Conservation (phyloP, 1,140 invertebrate genomes). For the Yoshiicerus persimilis region DNA sequence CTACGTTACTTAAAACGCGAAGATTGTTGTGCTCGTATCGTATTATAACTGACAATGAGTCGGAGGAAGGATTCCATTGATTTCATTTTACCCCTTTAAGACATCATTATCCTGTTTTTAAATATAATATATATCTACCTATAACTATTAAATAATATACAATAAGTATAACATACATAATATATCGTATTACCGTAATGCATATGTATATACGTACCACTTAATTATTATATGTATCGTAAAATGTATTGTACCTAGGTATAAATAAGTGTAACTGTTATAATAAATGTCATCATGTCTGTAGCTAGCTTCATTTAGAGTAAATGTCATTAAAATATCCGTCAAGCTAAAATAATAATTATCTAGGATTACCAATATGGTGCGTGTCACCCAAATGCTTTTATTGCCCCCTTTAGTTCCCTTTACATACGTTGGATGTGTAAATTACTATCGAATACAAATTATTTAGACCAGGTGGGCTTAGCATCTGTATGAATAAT, state of each 20-base stretch:
- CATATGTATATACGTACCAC: neutral
- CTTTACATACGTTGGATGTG: neutral
- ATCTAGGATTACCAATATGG: neutral
- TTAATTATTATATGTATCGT: neutral
- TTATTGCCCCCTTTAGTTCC: neutral
- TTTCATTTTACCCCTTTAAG: constrained; percentile 13
- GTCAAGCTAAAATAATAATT: neutral
- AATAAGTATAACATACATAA: neutral
- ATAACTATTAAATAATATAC: neutral
- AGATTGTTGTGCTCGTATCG: constrained; percentile 19
- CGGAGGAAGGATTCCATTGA: neutral
- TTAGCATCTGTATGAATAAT: neutral
- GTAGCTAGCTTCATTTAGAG: neutral
- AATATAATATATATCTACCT: neutral
- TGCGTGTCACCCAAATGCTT: neutral
- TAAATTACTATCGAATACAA: neutral
- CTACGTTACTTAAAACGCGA: constrained; percentile 39
- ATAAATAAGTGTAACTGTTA: neutral
- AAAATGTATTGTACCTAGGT: neutral
- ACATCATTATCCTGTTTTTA: constrained; percentile 16
- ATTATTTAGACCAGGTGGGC: neutral
- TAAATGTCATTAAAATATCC: neutral
- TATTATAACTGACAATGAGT: neutral
- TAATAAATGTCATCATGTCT: neutral
- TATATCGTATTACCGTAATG: neutral